Evolutionary conservation across 1,140 invertebrate genomes (phyloP).

Genomic region (Drosophila kikkawai): DNA sequence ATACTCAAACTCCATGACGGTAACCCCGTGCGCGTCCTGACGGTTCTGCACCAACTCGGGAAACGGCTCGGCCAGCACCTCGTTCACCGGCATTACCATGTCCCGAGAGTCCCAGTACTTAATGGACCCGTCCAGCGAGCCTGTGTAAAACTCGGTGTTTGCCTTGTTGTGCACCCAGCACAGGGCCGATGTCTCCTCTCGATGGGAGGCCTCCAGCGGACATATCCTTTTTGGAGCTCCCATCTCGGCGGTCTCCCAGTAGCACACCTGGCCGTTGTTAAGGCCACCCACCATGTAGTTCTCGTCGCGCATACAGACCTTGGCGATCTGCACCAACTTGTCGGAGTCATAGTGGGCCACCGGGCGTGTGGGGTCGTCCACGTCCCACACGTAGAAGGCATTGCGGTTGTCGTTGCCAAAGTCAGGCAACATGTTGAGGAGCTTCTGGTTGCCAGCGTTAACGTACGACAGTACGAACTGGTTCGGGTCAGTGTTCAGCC

Average conservation of each 20-base stretch:
- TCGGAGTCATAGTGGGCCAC: constrained; percentile 88
- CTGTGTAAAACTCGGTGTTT: constrained; percentile 93
- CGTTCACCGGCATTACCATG: constrained; percentile 90
- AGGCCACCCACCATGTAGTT: constrained; percentile 92
- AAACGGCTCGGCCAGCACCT: constrained; percentile 89
- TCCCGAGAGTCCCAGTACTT: constrained; percentile 94
- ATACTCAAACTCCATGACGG: constrained; percentile 92
- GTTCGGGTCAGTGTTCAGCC: constrained; percentile 91
- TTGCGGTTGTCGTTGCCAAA: constrained; percentile 76
- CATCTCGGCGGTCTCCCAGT: constrained; percentile 90
- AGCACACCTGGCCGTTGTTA: constrained; percentile 91
- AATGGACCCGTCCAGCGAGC: constrained; percentile 93
- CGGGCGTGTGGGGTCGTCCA: constrained; percentile 93
- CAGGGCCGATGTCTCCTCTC: constrained; percentile 88
- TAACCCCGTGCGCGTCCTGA: constrained; percentile 89
- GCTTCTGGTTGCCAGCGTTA: constrained; percentile 12
- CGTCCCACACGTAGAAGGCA: constrained; percentile 92
- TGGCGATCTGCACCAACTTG: constrained; percentile 90
- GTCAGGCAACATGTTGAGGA: constrained; percentile 80
- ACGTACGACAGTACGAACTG: constrained; percentile 92
- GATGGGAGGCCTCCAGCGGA: constrained; percentile 89
- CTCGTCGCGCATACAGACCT: constrained; percentile 93
- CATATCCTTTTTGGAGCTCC: constrained; percentile 86
- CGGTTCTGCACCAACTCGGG: constrained; percentile 88
- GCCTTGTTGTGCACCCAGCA: constrained; percentile 92